Evolutionary conservation across 2,888 invertebrate genomes (phyloP), one percentile per base, ranked within the genome.

Genomic region (Tanytarsus gracilentus): DNA sequence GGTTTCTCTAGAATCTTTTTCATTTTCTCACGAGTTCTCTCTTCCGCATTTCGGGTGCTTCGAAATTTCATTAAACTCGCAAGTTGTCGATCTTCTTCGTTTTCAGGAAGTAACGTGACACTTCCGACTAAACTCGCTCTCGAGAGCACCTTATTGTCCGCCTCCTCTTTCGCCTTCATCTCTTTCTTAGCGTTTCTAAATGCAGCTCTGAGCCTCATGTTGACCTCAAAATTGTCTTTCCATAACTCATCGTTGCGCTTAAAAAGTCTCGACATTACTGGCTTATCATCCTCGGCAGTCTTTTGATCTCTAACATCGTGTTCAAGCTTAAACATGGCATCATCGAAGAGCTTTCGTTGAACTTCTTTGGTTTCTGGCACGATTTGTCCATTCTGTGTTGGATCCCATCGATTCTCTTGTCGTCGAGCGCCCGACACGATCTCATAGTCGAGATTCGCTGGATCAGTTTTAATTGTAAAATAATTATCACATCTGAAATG

Each of bases 371-470:
- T 95, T 69, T 92, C 92, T 0, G 92, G 88, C 0, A 92, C 89
- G 61, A 92, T 82, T 71, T 97, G 97, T 51, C 89, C 96, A 77
- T 98, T 97, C 66, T 94, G 86, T 29, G 85, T 84, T 0, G 99
- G 96, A 75, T 99, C 98, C 96, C 98, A 99, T 65, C 99, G 80
- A 71, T 94, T 93, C 72, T 99, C 99, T 73, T 99, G 98, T 0
- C 99, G 77, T 66, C 94, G 79, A 2, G 98, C 98, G 1, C 99
- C 99, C 59, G 88, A 90, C 14, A 96, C 80, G 67, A 99, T 91
- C 1, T 91, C 86, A 78, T 99, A 99, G 72, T 99, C 98, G 66
- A 98, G 78, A 75, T 99, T 98, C 62, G 84, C 93, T 61, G 99
- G 99, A 79, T 99, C 99, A 11, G 98, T 98, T 76, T 96, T 92